Evolutionary conservation across 2,888 invertebrate genomes (phyloP).

Genomic region (Hydraecia micacea): DNA sequence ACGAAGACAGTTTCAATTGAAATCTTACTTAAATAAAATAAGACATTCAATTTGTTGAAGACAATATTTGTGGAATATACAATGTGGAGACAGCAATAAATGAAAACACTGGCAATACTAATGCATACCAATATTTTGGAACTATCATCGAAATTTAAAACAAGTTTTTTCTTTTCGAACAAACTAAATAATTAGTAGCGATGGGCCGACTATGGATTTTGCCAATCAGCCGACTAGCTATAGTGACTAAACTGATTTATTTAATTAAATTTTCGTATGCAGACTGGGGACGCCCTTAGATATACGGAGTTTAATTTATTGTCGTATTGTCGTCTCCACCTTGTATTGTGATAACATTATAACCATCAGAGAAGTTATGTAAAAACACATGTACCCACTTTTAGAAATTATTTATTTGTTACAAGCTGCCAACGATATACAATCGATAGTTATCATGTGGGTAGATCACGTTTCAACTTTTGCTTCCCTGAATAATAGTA

Average conservation of each 20-base stretch:
- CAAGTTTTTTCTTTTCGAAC: neutral
- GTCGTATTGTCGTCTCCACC: neutral
- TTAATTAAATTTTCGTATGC: too few species aligned
- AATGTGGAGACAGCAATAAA: neutral
- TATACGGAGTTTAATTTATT: neutral
- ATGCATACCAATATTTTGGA: neutral
- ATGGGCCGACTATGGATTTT: neutral
- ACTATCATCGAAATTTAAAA: neutral
- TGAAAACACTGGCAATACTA: neutral
- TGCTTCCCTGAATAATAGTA: neutral
- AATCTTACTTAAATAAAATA: constrained; percentile 10
- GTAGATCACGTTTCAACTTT: neutral
- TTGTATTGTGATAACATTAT: neutral
- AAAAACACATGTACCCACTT: constrained; percentile 17
- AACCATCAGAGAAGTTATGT: constrained; percentile 7
- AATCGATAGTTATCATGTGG: neutral
- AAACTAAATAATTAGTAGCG: neutral
- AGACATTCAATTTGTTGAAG: constrained; percentile 4
- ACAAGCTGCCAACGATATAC: neutral
- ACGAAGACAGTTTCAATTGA: neutral
- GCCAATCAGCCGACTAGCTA: neutral
- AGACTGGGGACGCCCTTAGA: neutral
- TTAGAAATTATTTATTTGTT: neutral
- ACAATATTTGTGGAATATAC: constrained; percentile 19
- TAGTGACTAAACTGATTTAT: neutral